These are phyloP conservation scores for Petrocephalus schoutedeni DNA, from an alignment of 2,797 vertebrate species.

Conservation along the genomic window DNA sequence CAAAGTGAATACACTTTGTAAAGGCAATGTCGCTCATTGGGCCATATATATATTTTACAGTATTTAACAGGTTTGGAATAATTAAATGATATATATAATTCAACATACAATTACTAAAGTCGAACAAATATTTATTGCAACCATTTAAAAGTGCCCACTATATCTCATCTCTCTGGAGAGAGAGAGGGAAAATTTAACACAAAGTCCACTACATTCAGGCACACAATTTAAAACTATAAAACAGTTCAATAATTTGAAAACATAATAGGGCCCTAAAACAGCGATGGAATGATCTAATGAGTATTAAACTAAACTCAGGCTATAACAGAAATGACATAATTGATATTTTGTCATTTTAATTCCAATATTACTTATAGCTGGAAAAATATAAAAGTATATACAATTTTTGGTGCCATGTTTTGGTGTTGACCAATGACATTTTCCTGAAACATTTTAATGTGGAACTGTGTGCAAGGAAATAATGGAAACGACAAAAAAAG, in stretches of 20 bases:
- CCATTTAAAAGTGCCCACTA: conserved; percentile 61
- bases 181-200: conserved; percentile 45
- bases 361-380: conserved; percentile 46
- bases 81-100: conserved; percentile 39
- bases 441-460: conserved; percentile 60
- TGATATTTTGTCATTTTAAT: conserved; percentile 8
- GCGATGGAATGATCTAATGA: conserved; percentile 51
- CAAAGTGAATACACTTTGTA: conserved; percentile 17
- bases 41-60: conserved; percentile 8
- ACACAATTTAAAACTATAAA: conserved; percentile 53
- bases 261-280: conserved; percentile 41
- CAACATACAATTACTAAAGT: conserved; percentile 31
- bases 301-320: background rate
- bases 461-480: conserved; percentile 56
- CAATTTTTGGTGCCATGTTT: conserved; percentile 48
- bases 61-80: conserved; percentile 31
- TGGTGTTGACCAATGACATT: conserved; percentile 50
- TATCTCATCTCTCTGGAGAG: conserved; percentile 63
- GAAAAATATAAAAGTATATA: conserved; percentile 64
- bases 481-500: conserved; percentile 31
- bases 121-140: conserved; percentile 51
- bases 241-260: conserved; percentile 33
- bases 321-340: background rate
- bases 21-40: conserved; percentile 13
- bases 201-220: conserved; percentile 67